Percentiles rank a stretch among this genome's conserved stretches.
Conservation (phyloP, 2,888 invertebrate genomes). For the Nephrotoma guestfalica region DNA sequence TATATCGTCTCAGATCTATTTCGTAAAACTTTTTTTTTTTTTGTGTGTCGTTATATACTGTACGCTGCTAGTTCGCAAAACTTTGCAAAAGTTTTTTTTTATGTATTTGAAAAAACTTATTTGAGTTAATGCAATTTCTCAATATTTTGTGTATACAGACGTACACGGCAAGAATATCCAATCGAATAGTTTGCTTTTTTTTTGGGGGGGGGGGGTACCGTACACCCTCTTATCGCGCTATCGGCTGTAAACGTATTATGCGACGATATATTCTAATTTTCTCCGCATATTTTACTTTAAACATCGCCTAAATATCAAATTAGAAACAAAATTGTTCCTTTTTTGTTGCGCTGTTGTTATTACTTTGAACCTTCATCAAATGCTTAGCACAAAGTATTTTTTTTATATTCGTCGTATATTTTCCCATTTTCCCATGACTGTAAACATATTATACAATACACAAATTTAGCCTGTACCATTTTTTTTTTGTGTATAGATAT, state of each 20-base stretch:
- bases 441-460: neutral
- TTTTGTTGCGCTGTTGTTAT: neutral
- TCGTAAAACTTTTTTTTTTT: neutral
- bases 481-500: neutral
- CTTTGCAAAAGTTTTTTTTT: neutral
- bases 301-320: neutral
- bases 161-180: too few species aligned
- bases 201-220: neutral
- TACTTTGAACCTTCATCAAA: neutral
- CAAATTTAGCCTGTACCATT: neutral
- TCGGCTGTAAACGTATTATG: neutral
- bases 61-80: neutral
- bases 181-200: neutral
- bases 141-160: neutral
- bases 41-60: neutral
- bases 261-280: neutral
- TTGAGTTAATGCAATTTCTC: neutral
- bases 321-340: neutral
- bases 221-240: neutral
- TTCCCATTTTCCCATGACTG: neutral
- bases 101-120: neutral
- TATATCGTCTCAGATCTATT: neutral
- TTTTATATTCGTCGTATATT: neutral
- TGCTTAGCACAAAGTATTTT: neutral
- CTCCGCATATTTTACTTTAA: neutral